A percentile compares a stretch with the other conserved stretches of the same genome.
Evolutionary conservation across 1,140 invertebrate species (phyloP).

Genomic region (Cataglyphis hispanica): DNA sequence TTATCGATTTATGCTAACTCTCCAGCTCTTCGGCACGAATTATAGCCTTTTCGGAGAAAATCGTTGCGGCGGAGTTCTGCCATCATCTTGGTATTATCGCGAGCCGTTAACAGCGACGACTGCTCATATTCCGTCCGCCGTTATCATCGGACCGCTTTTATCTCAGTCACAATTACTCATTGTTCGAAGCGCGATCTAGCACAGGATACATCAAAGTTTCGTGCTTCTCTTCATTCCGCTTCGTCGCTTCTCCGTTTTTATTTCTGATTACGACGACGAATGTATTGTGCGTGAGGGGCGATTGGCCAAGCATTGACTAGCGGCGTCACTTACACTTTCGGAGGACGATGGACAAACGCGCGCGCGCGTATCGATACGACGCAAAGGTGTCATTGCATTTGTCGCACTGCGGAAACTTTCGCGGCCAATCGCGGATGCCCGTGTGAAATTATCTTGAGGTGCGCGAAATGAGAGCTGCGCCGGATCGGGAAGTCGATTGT

Average conservation of each 20-base stretch:
- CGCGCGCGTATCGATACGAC: conserved; percentile 7
- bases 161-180: conserved; percentile 40
- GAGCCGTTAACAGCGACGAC: conserved; percentile 40
- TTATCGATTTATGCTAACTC: conserved; percentile 52
- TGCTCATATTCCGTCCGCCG: conserved; percentile 1
- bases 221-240: conserved; percentile 6
- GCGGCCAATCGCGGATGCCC: conserved; percentile 62
- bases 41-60: background rate
- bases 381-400: conserved; percentile 61
- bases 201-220: background rate
- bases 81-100: conserved; percentile 35
- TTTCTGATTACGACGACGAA: background rate
- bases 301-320: conserved; percentile 39
- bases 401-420: conserved; percentile 71
- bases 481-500: conserved; percentile 23
- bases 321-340: conserved; percentile 34
- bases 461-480: conserved; percentile 44
- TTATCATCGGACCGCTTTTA: conserved; percentile 31
- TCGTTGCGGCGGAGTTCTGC: background rate
- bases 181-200: conserved; percentile 8
- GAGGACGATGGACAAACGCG: background rate
- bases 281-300: background rate
- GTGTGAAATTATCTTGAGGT: conserved; percentile 65
- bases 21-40: conserved; percentile 15
- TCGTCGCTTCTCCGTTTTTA: conserved; percentile 18